Conservation (phyloP, 2,113 vertebrate species). For the Cinclus mexicanus region DNA sequence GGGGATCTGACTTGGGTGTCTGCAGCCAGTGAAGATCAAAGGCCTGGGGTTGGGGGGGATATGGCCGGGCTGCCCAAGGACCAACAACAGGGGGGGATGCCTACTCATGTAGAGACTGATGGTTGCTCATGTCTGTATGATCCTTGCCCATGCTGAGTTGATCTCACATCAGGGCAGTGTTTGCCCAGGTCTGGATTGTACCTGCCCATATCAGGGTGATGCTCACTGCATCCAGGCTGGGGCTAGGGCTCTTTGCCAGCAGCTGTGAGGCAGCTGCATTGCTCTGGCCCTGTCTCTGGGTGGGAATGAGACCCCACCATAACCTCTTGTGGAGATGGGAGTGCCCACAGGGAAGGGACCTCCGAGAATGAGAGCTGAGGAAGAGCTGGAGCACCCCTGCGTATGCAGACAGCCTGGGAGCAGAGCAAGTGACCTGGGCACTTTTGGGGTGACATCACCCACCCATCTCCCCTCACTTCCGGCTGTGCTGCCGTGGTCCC, state of each 20-base stretch:
- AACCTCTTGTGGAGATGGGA: too few species aligned
- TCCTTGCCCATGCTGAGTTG: not conserved
- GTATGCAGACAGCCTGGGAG: not conserved
- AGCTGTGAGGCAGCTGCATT: not conserved
- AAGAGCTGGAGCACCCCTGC: not conserved
- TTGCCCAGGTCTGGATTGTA: too few species aligned
- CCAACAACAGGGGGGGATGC: not conserved
- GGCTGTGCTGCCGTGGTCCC: not conserved
- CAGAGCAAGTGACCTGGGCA: not conserved
- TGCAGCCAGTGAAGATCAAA: not conserved
- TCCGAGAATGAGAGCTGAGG: not conserved
- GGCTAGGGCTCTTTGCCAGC: not conserved
- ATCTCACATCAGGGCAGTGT: not conserved
- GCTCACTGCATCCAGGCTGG: not conserved
- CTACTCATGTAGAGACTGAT: not conserved
- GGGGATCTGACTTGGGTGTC: not conserved
- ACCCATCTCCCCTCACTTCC: not conserved
- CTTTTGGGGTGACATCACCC: not conserved
- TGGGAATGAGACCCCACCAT: not conserved
- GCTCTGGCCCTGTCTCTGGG: not conserved
- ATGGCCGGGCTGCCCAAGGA: too few species aligned
- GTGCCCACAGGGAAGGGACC: not conserved
- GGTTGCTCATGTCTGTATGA: not conserved
- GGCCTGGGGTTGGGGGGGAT: accelerated
- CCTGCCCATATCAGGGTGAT: not conserved